A percentile compares a stretch with the other conserved stretches of the same genome.
phyloP scores from a whole-genome alignment of 92 coral and sea anemone species.

The Parazoanthus darwini region DNA sequence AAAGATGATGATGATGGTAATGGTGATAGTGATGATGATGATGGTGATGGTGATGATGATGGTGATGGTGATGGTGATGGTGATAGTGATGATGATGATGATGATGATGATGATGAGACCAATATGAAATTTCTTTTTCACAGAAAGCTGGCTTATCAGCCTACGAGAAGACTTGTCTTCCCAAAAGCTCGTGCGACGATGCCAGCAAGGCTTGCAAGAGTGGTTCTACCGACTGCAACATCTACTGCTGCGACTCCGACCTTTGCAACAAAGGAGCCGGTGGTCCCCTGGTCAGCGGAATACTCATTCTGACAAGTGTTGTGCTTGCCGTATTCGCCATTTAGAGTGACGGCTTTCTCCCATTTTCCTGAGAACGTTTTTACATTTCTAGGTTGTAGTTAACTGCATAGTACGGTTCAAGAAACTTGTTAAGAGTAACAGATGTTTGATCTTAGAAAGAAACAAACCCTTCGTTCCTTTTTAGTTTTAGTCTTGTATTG shows the following conservation, averaged over 20 bases:
- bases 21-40: no score
- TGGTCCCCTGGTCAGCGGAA: constrained; percentile 3
- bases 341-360: background rate
- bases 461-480: no score
- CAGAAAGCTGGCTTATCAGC: background rate
- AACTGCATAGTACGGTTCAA: no score
- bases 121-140: background rate
- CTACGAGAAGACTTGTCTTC: background rate
- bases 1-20: no score
- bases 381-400: no score
- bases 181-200: background rate
- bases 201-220: background rate
- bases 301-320: constrained; percentile 28
- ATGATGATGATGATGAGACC: no score
- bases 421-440: no score
- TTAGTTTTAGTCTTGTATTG: no score
- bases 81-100: no score
- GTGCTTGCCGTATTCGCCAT: background rate
- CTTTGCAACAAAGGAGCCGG: constrained; percentile 22
- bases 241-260: constrained; percentile 25
- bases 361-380: background rate
- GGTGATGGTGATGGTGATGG: no score
- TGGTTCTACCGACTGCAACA: background rate
- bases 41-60: no score
- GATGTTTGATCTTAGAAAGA: no score